Evolutionary conservation across 2,113 vertebrate genomes (phyloP).

Genomic region (Ursus arctos): DNA sequence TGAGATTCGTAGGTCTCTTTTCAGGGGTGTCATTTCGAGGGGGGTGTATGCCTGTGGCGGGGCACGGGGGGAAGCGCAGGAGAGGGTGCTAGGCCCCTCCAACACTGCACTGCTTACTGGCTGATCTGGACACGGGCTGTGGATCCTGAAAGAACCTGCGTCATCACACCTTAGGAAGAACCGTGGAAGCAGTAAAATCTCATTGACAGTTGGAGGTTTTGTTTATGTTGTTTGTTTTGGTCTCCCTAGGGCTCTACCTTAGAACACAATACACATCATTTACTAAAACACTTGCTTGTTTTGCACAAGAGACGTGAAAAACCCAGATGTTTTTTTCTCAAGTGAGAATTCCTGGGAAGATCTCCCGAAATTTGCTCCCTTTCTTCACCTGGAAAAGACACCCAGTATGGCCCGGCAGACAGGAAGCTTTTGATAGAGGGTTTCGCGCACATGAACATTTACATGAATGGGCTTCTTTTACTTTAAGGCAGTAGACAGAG

Average conservation of each 20-base stretch:
- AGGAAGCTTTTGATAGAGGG: background rate
- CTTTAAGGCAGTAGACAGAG: background rate
- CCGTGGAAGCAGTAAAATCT: too few relatives aligned
- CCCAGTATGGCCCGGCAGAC: background rate
- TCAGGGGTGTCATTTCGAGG: background rate
- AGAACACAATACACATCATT: background rate
- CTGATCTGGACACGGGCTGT: background rate
- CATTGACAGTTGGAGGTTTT: background rate
- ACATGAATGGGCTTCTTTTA: background rate
- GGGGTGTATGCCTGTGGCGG: fast-evolving
- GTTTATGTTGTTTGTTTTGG: background rate
- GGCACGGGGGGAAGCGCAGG: fast-evolving
- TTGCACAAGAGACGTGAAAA: background rate
- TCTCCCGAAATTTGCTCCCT: background rate
- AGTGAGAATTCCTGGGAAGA: background rate
- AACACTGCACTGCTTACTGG: background rate
- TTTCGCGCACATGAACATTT: background rate
- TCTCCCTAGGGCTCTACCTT: background rate
- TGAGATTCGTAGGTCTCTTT: background rate
- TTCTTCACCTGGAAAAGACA: background rate
- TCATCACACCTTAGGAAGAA: background rate
- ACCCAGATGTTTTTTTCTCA: background rate
- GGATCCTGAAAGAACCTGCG: background rate
- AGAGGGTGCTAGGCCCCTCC: background rate
- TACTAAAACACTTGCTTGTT: background rate